phyloP scores from a whole-genome alignment of 1,140 invertebrate species.

The Octopus sinensis region DNA sequence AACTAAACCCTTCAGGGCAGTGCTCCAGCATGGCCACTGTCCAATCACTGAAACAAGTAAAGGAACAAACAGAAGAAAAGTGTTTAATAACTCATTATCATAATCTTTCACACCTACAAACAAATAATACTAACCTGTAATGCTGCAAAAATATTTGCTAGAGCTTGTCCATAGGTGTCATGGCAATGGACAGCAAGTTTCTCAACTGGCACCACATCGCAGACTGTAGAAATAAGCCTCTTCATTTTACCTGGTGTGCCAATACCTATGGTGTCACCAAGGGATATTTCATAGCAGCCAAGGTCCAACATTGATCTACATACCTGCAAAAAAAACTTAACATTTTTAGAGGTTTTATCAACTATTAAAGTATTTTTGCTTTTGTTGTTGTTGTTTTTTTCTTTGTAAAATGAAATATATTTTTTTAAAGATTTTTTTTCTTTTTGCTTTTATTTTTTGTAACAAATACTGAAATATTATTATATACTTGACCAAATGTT shows the following conservation, averaged over 20 bases:
- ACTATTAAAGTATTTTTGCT: not conserved
- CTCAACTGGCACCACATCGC: slow-evolving; percentile 65
- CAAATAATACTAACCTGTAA: slow-evolving; percentile 63
- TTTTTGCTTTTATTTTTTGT: too few species aligned
- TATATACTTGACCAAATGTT: too few species aligned
- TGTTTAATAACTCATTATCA: too few species aligned
- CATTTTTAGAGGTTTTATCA: not conserved
- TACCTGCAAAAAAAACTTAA: slow-evolving; percentile 52
- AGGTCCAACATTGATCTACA: slow-evolving; percentile 72
- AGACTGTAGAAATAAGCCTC: slow-evolving; percentile 74
- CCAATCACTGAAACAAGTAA: too few species aligned
- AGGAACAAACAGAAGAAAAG: too few species aligned
- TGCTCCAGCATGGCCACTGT: too few species aligned
- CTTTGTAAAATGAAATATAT: not conserved
- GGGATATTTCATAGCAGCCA: slow-evolving; percentile 83
- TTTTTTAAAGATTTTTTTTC: too few species aligned
- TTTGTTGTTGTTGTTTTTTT: not conserved
- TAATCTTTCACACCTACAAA: too few species aligned
- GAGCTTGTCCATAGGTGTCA: slow-evolving; percentile 95
- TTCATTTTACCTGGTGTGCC: slow-evolving; percentile 83
- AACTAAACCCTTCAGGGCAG: too few species aligned
- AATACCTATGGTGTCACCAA: slow-evolving; percentile 96
- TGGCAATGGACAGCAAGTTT: slow-evolving; percentile 93
- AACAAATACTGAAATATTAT: too few species aligned
- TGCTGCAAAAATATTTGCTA: slow-evolving; percentile 86